A percentile compares a stretch with the other conserved stretches of the same genome.
Evolutionary conservation across 2,888 invertebrate species (phyloP).

Genomic region (Andrena dorsata): DNA sequence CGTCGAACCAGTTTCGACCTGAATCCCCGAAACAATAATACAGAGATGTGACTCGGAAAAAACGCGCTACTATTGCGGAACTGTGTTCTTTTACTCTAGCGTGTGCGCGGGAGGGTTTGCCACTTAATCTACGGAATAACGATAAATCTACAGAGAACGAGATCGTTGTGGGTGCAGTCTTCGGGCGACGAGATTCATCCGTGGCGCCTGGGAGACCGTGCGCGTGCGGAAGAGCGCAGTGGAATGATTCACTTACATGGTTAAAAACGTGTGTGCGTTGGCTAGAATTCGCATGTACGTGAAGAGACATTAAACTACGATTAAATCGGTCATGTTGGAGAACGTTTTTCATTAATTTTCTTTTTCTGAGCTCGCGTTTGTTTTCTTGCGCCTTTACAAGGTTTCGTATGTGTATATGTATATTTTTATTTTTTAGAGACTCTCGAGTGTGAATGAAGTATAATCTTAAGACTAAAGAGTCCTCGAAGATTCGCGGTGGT

Average conservation of each 20-base stretch:
- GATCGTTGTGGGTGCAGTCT: slow-evolving; percentile 59
- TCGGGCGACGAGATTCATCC: slow-evolving; percentile 50
- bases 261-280: slow-evolving; percentile 5
- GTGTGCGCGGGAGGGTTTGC: slow-evolving; percentile 33
- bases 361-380: not conserved
- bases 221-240: slow-evolving; percentile 15
- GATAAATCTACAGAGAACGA: slow-evolving; percentile 37
- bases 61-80: slow-evolving; percentile 12
- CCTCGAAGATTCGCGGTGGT: not conserved
- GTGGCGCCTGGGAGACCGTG: slow-evolving; percentile 15
- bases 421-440: no score
- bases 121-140: slow-evolving; percentile 47
- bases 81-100: slow-evolving; percentile 13
- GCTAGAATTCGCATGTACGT: not conserved
- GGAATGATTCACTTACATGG: not conserved
- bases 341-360: not conserved
- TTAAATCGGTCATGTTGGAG: not conserved
- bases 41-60: slow-evolving; percentile 8
- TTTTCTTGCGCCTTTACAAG: not conserved
- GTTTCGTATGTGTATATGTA: no score
- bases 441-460: slow-evolving; percentile 4
- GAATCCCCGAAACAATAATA: slow-evolving; percentile 3
- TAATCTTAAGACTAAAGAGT: slow-evolving; percentile 5
- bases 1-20: slow-evolving; percentile 47
- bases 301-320: slow-evolving; percentile 30